Evolutionary conservation across 1,140 invertebrate species (phyloP).

Genomic region (Hyposmocoma kahamanoa): DNA sequence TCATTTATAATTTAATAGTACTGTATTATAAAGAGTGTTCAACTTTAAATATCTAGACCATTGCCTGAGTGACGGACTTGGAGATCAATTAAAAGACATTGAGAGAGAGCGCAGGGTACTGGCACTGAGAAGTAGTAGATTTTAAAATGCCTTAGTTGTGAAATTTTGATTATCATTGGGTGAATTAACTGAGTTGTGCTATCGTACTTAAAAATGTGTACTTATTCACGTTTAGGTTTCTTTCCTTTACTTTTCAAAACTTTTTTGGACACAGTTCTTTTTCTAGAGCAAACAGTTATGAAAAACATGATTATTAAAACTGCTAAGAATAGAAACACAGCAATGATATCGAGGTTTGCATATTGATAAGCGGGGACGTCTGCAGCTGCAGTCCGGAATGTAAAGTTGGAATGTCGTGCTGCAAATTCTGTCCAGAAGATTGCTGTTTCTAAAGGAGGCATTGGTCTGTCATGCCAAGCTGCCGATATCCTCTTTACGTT

Average conservation of each 20-base stretch:
- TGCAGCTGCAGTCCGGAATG: constrained; percentile 44
- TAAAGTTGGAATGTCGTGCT: constrained; percentile 60
- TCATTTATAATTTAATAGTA: too few species aligned
- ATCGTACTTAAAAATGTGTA: too few species aligned
- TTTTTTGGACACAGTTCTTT: background rate
- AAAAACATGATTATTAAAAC: background rate
- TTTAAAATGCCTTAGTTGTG: too few species aligned
- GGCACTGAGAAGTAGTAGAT: too few species aligned
- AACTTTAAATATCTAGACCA: too few species aligned
- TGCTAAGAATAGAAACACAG: constrained; percentile 12
- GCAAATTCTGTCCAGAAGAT: constrained; percentile 75
- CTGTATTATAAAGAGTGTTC: too few species aligned
- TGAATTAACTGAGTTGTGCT: too few species aligned
- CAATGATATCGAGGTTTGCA: constrained; percentile 27
- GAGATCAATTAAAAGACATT: too few species aligned
- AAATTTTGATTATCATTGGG: too few species aligned
- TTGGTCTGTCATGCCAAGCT: constrained; percentile 72
- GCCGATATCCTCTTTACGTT: constrained; percentile 69
- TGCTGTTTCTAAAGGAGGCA: constrained; percentile 68
- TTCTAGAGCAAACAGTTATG: background rate
- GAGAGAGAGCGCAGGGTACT: too few species aligned
- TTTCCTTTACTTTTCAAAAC: background rate
- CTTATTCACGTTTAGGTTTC: constrained; percentile 1
- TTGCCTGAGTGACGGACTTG: too few species aligned
- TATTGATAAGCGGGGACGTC: constrained; percentile 40